Evolutionary conservation across 2,888 invertebrate species (phyloP), one percentile per base, ranked within the genome.

Genomic region (Sphecodes monilicornis): DNA sequence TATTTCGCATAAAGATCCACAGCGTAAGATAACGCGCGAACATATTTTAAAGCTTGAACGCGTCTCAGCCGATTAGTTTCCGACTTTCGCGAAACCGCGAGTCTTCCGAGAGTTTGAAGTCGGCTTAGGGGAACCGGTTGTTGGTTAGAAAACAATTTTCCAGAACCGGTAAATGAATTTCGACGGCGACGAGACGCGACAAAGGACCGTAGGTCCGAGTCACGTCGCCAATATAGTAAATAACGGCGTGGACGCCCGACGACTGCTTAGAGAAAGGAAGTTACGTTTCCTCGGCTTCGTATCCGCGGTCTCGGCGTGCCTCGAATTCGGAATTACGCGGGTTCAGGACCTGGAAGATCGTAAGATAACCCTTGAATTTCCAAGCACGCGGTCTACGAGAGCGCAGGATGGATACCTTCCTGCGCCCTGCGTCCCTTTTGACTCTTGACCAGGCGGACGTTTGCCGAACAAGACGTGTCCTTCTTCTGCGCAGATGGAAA

Each of bases 251-350:
- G 64, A 66, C 74, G 70, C 70, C 39, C 60, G 41, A 3, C 68
- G 82, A 72, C 60, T 70, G 77, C n/a, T 57, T 13, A 43, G 43
- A 72, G 70, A 78, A 79, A 85, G 85, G 86, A 86, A 82, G 82
- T 76, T 79, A 80, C 76, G 82, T 80, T 82, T 80, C 82, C 76
- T 82, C 80, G 39, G 66, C 76, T 57, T 78, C 76, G 78, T 85
- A 76, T 78, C 74, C 70, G 66, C 41, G 75, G 46, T 32, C 78
- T 46, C 71, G 82, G 80, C 89, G 80, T 84, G 87, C 57, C 80
- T 81, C 88, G 89, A 89, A 89, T 89, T 88, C 80, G 54, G 68
- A 88, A 88, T 88, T 88, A 89, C 80, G 66, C 81, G 84, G 85
- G 88, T 84, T 86, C 87, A 81, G 72, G 84, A 88, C 82, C 85